Conservation (phyloP, 2,888 invertebrate genomes). For the Nemurella pictetii region DNA sequence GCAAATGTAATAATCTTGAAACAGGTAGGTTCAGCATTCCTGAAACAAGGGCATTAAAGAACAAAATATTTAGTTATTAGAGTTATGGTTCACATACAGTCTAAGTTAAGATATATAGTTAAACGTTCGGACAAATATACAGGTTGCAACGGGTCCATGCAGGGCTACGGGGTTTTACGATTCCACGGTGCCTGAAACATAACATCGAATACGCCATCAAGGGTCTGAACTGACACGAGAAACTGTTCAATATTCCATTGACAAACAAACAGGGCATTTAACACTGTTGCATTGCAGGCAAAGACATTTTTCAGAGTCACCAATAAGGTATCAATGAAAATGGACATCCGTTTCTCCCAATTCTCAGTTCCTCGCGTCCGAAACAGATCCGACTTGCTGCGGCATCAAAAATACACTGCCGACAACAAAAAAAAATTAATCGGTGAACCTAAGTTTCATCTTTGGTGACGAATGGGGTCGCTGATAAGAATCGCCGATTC, state of each 20-base stretch:
- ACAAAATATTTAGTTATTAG: not conserved
- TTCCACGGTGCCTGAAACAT: not conserved
- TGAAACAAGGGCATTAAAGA: not conserved
- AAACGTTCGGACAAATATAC: not conserved
- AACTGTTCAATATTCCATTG: no score
- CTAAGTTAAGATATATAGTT: slow-evolving; percentile 7
- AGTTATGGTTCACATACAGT: not conserved
- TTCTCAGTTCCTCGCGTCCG: not conserved
- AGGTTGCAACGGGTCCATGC: not conserved
- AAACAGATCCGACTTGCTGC: not conserved
- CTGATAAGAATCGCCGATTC: slow-evolving; percentile 59
- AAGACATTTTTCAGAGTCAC: not conserved
- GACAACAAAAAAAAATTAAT: slow-evolving; percentile 27
- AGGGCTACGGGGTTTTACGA: not conserved
- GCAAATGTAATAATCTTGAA: not conserved
- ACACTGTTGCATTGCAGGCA: not conserved
- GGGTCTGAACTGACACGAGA: not conserved
- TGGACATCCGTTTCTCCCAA: not conserved
- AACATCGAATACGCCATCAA: not conserved
- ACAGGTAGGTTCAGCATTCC: not conserved
- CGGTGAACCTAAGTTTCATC: slow-evolving; percentile 82
- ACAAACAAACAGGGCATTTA: no score
- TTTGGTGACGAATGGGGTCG: slow-evolving; percentile 83
- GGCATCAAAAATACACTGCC: slow-evolving; percentile 31
- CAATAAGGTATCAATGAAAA: not conserved